A percentile compares a stretch with the other conserved stretches of the same genome.
Conservation (phyloP, 2,113 vertebrate species). For the Rhinogobius similis region DNA sequence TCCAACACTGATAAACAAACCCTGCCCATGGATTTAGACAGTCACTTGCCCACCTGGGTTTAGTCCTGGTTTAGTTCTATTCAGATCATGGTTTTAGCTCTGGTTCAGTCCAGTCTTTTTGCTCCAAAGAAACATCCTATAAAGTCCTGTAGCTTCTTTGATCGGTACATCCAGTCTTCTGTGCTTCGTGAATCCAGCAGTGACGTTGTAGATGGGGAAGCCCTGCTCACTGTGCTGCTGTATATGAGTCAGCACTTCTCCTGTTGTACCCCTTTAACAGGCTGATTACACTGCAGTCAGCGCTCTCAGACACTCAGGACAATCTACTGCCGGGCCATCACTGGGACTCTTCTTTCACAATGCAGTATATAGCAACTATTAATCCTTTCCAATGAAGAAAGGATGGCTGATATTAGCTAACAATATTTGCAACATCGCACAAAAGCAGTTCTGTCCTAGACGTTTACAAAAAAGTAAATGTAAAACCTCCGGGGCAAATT, state of each 20-base stretch:
- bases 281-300: constrained; percentile 29
- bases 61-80: no score
- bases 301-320: constrained; percentile 7
- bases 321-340: not conserved
- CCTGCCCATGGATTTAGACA: no score
- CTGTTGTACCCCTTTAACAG: constrained; percentile 23
- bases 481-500: not conserved
- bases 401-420: not conserved
- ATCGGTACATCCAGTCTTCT: not conserved
- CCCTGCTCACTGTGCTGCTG: constrained; percentile 17
- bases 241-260: constrained; percentile 57
- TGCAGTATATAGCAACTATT: not conserved
- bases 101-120: no score
- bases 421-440: no score
- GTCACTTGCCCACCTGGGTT: no score
- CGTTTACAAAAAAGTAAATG: not conserved
- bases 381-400: not conserved
- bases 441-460: not conserved
- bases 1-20: no score
- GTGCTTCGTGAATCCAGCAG: constrained; percentile 19
- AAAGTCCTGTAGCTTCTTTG: not conserved
- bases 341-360: not conserved
- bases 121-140: no score
- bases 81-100: no score
- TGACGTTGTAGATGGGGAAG: constrained; percentile 35